Evolutionary conservation across 2,797 vertebrate species (phyloP).

Genomic region (Clangula hyemalis): DNA sequence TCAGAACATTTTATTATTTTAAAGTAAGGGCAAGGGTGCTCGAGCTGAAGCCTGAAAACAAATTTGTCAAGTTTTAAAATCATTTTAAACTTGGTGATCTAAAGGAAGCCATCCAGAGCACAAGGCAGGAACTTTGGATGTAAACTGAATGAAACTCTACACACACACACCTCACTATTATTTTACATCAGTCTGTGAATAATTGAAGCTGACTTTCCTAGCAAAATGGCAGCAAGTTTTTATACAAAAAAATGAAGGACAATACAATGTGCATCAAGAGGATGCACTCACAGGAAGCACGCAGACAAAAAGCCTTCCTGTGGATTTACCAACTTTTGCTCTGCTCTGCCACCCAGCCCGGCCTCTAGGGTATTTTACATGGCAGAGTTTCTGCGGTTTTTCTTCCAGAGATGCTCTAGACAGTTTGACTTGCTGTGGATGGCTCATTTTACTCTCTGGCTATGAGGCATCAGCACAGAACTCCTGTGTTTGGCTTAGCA

Average conservation of each 20-base stretch:
- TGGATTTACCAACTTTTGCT: neutral
- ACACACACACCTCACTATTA: neutral
- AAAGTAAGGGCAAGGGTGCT: neutral
- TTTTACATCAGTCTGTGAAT: neutral
- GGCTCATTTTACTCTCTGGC: neutral
- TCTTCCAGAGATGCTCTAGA: neutral
- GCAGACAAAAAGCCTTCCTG: neutral
- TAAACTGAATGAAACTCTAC: neutral
- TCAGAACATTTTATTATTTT: neutral
- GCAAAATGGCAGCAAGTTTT: neutral
- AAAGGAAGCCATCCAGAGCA: neutral
- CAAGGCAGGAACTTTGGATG: neutral
- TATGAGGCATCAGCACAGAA: neutral
- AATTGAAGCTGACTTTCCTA: neutral
- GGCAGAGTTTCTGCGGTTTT: neutral
- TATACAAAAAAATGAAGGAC: neutral
- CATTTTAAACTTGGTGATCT: neutral
- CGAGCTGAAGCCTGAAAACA: neutral
- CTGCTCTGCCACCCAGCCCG: neutral
- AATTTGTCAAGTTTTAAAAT: neutral
- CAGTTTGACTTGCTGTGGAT: neutral
- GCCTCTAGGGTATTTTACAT: neutral
- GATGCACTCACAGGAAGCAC: neutral
- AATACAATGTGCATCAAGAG: neutral
- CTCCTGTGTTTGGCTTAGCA: neutral